phyloP scores from a whole-genome alignment of 2,888 invertebrate genomes.

The Zonitis immaculata region DNA sequence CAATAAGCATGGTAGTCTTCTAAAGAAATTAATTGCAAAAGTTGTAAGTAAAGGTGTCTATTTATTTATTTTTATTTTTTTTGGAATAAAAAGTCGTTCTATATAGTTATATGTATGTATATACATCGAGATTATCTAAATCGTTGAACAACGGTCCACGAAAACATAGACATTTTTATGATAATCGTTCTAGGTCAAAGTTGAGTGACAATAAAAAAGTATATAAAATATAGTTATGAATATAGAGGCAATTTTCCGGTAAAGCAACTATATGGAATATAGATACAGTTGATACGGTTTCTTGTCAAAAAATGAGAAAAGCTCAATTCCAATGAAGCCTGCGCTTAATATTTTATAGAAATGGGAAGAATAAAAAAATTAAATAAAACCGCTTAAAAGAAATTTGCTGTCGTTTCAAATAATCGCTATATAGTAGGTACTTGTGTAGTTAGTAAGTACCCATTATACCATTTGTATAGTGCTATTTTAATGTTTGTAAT shows the following conservation, averaged over 20 bases:
- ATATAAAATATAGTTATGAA: no score
- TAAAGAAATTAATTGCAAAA: not conserved
- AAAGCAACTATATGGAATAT: not conserved
- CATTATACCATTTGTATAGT: conserved; percentile 4
- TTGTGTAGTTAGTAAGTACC: not conserved
- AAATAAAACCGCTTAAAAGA: not conserved
- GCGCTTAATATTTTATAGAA: no score
- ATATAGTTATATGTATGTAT: no score
- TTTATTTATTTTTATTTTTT: not conserved
- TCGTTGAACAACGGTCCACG: not conserved
- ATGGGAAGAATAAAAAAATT: no score
- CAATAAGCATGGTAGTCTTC: not conserved
- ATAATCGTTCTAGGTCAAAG: not conserved
- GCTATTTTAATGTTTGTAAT: conserved; percentile 22
- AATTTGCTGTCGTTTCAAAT: not conserved
- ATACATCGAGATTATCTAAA: not conserved
- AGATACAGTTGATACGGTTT: not conserved
- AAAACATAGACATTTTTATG: not conserved
- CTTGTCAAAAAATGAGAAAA: not conserved
- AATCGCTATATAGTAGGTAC: not conserved
- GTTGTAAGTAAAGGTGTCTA: not conserved
- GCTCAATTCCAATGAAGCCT: no score
- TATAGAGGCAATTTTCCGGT: not conserved
- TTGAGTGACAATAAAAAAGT: not conserved
- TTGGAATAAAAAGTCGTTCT: not conserved